Evolutionary conservation across 2,888 invertebrate genomes (phyloP).

Genomic region (Cheilosia urbana): DNA sequence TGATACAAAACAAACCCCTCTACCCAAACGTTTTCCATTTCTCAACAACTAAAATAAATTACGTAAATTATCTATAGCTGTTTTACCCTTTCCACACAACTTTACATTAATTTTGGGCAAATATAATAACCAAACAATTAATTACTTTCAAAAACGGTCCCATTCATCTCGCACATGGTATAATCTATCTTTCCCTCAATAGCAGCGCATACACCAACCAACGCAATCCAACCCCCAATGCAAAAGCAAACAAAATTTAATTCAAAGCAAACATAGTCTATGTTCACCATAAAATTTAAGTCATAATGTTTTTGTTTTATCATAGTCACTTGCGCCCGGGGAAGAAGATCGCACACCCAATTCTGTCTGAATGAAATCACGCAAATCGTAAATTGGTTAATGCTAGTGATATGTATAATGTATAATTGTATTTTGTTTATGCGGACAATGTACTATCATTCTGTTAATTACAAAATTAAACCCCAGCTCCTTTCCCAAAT

Average conservation of each 20-base stretch:
- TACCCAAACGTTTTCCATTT: no score
- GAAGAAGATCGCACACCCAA: background rate
- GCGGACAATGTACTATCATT: conserved; percentile 7
- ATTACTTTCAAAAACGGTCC: conserved; percentile 22
- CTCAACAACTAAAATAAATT: no score
- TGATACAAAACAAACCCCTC: no score
- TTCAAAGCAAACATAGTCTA: conserved; percentile 50
- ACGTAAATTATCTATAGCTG: background rate
- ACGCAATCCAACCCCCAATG: background rate
- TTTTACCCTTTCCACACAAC: background rate
- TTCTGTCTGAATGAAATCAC: conserved; percentile 13
- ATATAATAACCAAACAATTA: conserved; percentile 37
- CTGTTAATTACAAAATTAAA: conserved; percentile 54
- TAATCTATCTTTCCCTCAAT: conserved; percentile 2
- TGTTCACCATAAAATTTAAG: conserved; percentile 47
- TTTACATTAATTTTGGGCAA: conserved; percentile 15
- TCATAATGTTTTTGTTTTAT: conserved; percentile 26
- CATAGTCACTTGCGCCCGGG: background rate
- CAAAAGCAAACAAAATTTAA: conserved; percentile 55
- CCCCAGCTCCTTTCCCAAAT: conserved; percentile 7
- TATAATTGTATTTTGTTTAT: background rate
- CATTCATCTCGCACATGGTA: conserved; percentile 21
- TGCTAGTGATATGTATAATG: conserved; percentile 17
- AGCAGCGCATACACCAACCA: background rate
- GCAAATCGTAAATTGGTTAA: conserved; percentile 29